Base-by-base conservation (phyloP, 2,113 vertebrate species). In the Haemorhous mexicanus region DNA sequence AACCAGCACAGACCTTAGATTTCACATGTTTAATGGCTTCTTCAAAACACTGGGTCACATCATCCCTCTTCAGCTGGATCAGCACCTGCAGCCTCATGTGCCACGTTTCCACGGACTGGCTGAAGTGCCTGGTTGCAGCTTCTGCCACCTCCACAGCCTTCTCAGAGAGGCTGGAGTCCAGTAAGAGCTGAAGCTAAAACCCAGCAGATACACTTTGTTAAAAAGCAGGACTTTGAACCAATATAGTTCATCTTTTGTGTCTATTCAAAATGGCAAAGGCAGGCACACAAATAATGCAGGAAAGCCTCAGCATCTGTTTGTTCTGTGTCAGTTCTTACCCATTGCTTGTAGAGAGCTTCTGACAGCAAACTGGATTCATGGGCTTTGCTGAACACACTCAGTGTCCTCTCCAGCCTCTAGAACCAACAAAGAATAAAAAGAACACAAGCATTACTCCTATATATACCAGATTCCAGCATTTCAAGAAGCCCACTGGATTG, bases 321-420 rank as follows among this genome's bases (percentile, higher is more conserved):
- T 55, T 22, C 19, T 35, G 7, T 43, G 9, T 49, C 33, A 52
- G 3, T 75, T 56, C 98, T 98, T 97, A 99, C 99, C 99, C 99
- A 99, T 78, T 97, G 98, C 94, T 98, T 98, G 84, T 99, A 99
- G 70, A 98, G 98, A 62, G 85, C 67, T 96, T 99, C 98, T 49
- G 98, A 95, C 59, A 99, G 97, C 96, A 98, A 94, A 15, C 43
- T 96, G 22, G 97, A 96, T 24, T 99, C 97, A 11, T 99, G 98
- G 21, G 99, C 98, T 49, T 97, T 98, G 92, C 82, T 97, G 87
- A 99, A 97, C 30, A 98, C 98, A 68, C 61, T 86, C 92, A 99
- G 95, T 67, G 98, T 96, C 96, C 98, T 98, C 94, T 98, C 94
- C 94, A 97, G 97, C 93, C 99, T 99, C 99, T 99, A 97, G 73